These are phyloP conservation scores for Medauroidea extradentata DNA, from an alignment of 1,140 invertebrate genomes.

Conservation along the genomic window DNA sequence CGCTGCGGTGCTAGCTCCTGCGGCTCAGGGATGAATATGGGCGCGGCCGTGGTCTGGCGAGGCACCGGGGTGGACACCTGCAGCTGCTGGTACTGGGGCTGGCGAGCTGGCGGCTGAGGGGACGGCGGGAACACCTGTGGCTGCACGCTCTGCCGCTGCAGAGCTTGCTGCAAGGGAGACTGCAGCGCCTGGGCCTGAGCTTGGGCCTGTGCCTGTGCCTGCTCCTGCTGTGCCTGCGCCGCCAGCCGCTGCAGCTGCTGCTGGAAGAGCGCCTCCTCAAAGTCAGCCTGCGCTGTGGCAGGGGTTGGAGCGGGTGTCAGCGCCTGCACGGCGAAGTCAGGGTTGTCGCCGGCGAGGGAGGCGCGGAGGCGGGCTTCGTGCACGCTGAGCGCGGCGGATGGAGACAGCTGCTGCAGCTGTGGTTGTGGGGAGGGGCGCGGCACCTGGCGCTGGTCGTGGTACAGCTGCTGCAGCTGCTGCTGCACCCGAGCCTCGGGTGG, in stretches of 20 bases:
- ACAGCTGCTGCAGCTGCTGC: constrained; percentile 8
- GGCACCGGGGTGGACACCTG: background rate
- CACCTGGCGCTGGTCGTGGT: constrained; percentile 5
- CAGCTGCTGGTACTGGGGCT: background rate
- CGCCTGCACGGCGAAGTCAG: background rate
- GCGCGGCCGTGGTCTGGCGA: background rate
- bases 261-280: background rate
- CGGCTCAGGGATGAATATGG: background rate
- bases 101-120: background rate
- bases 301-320: background rate
- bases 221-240: constrained; percentile 5
- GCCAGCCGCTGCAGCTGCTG: constrained; percentile 11
- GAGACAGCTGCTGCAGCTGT: background rate
- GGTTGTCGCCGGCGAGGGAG: constrained; percentile 7
- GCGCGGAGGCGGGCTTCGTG: constrained; percentile 10
- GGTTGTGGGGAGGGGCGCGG: no score
- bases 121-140: constrained; percentile 1
- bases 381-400: background rate
- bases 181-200: background rate
- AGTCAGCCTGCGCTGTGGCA: background rate
- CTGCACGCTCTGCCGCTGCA: background rate
- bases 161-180: background rate
- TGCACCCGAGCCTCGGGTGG: background rate
- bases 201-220: no score
- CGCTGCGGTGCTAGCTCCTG: background rate